Evolutionary conservation across 2,797 vertebrate species (phyloP).

Genomic region (Percopsis omiscomaycus): DNA sequence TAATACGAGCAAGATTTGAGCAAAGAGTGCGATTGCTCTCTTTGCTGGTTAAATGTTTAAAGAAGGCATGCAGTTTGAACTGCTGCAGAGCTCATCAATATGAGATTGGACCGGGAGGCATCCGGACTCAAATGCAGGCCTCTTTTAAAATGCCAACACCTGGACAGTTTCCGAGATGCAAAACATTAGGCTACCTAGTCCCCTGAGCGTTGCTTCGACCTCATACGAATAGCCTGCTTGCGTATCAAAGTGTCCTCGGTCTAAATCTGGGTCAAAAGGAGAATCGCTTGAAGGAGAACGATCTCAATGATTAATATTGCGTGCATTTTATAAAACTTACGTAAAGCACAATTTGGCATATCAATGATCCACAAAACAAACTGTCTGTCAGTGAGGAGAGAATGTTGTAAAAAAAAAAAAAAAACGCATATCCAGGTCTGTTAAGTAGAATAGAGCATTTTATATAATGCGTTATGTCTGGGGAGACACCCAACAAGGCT

Average conservation of each 20-base stretch:
- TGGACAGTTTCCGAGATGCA: conserved; percentile 51
- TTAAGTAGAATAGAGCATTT: conserved; percentile 30
- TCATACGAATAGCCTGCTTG: conserved; percentile 33
- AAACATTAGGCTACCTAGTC: conserved; percentile 51
- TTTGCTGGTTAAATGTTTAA: conserved; percentile 82
- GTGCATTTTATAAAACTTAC: conserved; percentile 36
- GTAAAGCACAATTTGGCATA: conserved; percentile 15
- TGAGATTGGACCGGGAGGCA: conserved; percentile 73
- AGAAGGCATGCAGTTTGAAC: conserved; percentile 81
- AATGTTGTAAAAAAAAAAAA: conserved; percentile 37
- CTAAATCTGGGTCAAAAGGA: conserved; percentile 29
- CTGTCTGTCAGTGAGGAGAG: conserved; percentile 26
- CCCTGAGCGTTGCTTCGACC: conserved; percentile 40
- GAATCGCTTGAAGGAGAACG: conserved; percentile 30
- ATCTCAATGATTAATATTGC: conserved; percentile 33
- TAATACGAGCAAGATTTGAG: conserved; percentile 75
- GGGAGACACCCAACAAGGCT: conserved; percentile 19
- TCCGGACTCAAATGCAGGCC: conserved; percentile 39
- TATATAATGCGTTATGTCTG: background rate
- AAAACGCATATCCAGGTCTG: conserved; percentile 44
- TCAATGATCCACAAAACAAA: conserved; percentile 31
- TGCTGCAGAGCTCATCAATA: conserved; percentile 82
- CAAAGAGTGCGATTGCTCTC: conserved; percentile 78
- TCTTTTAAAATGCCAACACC: conserved; percentile 29
- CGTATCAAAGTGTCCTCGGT: conserved; percentile 32